Evolutionary conservation across 2,113 vertebrate species (phyloP).

Genomic region (Paratilapia polleni): DNA sequence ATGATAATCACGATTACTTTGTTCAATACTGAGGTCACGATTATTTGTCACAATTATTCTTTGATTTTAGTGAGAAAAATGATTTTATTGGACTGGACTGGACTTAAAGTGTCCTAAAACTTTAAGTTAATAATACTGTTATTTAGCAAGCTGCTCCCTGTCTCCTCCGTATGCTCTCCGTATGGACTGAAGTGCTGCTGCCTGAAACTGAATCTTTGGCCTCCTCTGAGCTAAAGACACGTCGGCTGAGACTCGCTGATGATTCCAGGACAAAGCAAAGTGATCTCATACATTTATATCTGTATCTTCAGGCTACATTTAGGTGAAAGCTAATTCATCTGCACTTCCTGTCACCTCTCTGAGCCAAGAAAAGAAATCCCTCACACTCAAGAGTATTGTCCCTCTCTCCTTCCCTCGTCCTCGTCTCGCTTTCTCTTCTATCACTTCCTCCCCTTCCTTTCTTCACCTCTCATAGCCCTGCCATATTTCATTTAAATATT

Average conservation of each 20-base stretch:
- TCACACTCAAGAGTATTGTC: conserved; percentile 72
- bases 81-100: no score
- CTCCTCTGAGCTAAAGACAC: background rate
- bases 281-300: background rate
- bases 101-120: no score
- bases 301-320: conserved; percentile 14
- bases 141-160: no score
- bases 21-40: no score
- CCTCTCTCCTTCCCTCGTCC: conserved; percentile 28
- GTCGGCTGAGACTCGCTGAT: background rate
- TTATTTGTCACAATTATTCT: no score
- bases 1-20: no score
- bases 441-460: conserved; percentile 28
- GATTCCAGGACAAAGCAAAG: background rate
- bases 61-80: no score
- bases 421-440: background rate
- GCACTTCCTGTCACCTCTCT: conserved; percentile 83
- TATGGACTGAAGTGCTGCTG: background rate
- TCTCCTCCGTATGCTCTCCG: no score
- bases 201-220: background rate
- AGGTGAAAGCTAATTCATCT: conserved; percentile 54
- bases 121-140: no score
- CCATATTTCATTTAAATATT: conserved; percentile 94
- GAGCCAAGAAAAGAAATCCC: conserved; percentile 73
- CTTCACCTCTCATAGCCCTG: conserved; percentile 77